Percentiles rank a stretch among this genome's conserved stretches.
Evolutionary conservation across 2,888 invertebrate species (phyloP).

Genomic region (Drosophila siamana): DNA sequence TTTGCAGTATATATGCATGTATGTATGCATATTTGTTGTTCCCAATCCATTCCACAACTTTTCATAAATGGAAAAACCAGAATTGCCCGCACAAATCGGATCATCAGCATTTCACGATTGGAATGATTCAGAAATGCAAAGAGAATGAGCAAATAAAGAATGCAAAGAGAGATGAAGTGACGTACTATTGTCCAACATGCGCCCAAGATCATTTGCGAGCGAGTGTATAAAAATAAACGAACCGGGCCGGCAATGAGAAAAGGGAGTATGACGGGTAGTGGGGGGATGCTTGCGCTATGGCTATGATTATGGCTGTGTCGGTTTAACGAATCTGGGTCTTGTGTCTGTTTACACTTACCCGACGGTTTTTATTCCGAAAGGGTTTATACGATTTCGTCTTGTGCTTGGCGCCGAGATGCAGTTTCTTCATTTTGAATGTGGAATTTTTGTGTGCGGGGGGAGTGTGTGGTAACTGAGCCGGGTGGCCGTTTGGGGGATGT

Average conservation of each 20-base stretch:
- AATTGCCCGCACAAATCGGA: conserved; percentile 3
- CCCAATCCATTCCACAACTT: background rate
- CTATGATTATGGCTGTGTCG: conserved; percentile 4
- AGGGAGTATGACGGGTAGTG: background rate
- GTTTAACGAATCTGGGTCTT: conserved; percentile 3
- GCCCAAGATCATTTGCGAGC: conserved; percentile 36
- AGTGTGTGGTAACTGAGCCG: background rate
- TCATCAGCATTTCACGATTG: background rate
- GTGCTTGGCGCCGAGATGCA: conserved; percentile 78
- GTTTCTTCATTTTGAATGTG: conserved; percentile 75
- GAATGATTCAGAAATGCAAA: background rate
- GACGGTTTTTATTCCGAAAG: conserved; percentile 82
- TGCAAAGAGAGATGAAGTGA: conserved; percentile 10
- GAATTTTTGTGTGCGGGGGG: background rate
- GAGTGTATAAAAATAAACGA: conserved; percentile 58
- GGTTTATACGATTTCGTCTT: conserved; percentile 75
- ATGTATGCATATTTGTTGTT: background rate
- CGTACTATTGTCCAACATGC: conserved; percentile 5
- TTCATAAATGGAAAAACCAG: conserved; percentile 10
- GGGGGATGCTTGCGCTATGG: background rate
- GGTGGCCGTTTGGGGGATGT: background rate
- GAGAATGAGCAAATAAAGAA: conserved; percentile 6
- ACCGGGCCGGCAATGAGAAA: conserved; percentile 28
- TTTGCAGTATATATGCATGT: too few species aligned
- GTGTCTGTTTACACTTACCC: conserved; percentile 76